These are phyloP conservation scores for Geophilus truncorum DNA, from an alignment of 2,888 invertebrate genomes.

Conservation along the genomic window DNA sequence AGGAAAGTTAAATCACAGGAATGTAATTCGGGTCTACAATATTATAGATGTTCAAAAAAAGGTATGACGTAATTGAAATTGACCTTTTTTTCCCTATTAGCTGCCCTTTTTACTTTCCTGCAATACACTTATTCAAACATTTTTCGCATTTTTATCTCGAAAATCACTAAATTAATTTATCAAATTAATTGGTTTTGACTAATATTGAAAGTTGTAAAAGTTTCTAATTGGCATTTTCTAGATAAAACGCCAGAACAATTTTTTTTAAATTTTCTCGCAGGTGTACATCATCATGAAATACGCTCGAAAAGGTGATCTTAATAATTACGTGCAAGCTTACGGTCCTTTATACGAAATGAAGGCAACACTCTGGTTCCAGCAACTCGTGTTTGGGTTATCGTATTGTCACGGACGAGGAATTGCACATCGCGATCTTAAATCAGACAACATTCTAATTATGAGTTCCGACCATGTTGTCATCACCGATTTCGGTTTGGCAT, in stretches of 20 bases:
- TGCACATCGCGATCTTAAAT: constrained; percentile 17
- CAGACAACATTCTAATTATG: constrained; percentile 25
- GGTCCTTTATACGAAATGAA: constrained; percentile 1
- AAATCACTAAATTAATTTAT: not conserved
- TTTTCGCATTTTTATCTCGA: not conserved
- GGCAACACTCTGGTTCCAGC: constrained; percentile 29
- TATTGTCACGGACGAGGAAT: constrained; percentile 14
- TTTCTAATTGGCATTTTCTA: too few relatives aligned
- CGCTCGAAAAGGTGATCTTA: constrained; percentile 10
- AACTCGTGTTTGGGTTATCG: not conserved
- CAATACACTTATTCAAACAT: not conserved
- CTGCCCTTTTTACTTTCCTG: too few relatives aligned
- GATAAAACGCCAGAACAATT: too few relatives aligned
- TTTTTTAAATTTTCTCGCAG: not conserved
- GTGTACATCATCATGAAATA: constrained; percentile 31
- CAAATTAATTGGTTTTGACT: not conserved
- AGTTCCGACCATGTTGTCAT: not conserved
- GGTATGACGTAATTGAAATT: too few relatives aligned
- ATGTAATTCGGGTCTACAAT: constrained; percentile 7
- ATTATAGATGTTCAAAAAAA: constrained; percentile 12
- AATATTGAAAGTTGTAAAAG: too few relatives aligned
- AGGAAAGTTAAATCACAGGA: not conserved
- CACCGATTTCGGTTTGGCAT: constrained; percentile 27
- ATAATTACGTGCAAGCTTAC: not conserved
- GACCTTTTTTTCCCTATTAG: too few relatives aligned